These are phyloP conservation scores for Ceramica pisi DNA, from an alignment of 2,888 invertebrate species.

Conservation along the genomic window DNA sequence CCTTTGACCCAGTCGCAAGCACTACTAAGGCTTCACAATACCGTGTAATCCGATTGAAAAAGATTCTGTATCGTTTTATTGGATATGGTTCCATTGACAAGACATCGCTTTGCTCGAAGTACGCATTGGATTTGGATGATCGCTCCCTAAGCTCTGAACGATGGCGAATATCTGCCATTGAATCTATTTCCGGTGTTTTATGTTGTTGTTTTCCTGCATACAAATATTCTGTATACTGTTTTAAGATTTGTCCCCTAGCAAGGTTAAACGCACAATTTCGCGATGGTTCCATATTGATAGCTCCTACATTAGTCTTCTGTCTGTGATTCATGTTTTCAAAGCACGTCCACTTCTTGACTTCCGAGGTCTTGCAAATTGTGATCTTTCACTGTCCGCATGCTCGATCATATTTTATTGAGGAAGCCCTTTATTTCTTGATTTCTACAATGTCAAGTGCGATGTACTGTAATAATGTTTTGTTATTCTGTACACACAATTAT, in stretches of 20 bases:
- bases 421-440: constrained; percentile 70
- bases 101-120: constrained; percentile 44
- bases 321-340: constrained; percentile 59
- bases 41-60: constrained; percentile 80
- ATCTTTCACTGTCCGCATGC: constrained; percentile 69
- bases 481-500: constrained; percentile 46
- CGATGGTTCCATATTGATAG: constrained; percentile 36
- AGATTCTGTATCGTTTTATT: constrained; percentile 70
- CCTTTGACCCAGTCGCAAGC: constrained; percentile 77
- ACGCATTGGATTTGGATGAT: constrained; percentile 36
- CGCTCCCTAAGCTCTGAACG: constrained; percentile 36
- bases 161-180: constrained; percentile 38
- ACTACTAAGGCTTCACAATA: constrained; percentile 75
- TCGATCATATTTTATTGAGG: constrained; percentile 76
- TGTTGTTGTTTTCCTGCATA: constrained; percentile 42
- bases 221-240: constrained; percentile 12
- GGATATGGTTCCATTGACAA: constrained; percentile 62
- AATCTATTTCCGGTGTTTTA: constrained; percentile 38
- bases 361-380: constrained; percentile 68
- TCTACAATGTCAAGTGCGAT: constrained; percentile 66
- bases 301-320: constrained; percentile 61
- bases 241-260: constrained; percentile 32
- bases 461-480: constrained; percentile 38
- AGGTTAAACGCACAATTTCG: constrained; percentile 39
- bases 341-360: constrained; percentile 61